Evolutionary conservation across 2,113 vertebrate species (phyloP), one percentile per base, ranked within the genome.

Genomic region (Nothocercus julius): DNA sequence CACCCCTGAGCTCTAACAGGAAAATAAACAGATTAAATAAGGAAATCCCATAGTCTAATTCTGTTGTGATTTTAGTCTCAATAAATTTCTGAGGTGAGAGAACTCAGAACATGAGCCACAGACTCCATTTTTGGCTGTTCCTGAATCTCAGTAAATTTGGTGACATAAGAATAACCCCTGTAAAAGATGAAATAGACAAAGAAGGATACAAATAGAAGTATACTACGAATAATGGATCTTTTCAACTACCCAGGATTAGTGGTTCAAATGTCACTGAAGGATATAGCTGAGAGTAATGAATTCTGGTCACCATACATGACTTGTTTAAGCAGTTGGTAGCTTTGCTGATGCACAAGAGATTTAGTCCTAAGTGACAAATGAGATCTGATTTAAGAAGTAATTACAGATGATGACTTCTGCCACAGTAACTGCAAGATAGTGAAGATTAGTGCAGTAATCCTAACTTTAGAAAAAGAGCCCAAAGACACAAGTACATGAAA

Each of bases 321-420:
- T 82, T 53, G 47, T 96, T 94, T 77, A 95, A 90, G 68, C 42
- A 83, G 62, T 64, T 69, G 79, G 59, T 89, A 70, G 38, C 83
- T 95, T 95, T 91, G 45, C 73, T 90, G 38, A 24, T 78, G 62
- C 7, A 11, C 79, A 64, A 75, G 76, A 94, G 85, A 82, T 92
- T 95, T 93, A 86, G 69, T 30, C 7, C 25, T 95, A 94, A 96
- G 68, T 91, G 86, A 84, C 38, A 95, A 95, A 94, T 4, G 13
- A 90, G 90, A 82, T 90, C 80, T 96, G 79, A 72, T 94, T 94
- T 94, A 96, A 94, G 85, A 91, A 90, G 76, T 90, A 95, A 90
- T 91, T 95, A 92, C 69, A 88, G 64, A 38, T 86, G 73, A 84
- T 66, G 95, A 76, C 45, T 59, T 92, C 66, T 93, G 91, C 89